These are phyloP conservation scores for Xyrichtys novacula DNA, from an alignment of 2,797 vertebrate species.

Conservation along the genomic window DNA sequence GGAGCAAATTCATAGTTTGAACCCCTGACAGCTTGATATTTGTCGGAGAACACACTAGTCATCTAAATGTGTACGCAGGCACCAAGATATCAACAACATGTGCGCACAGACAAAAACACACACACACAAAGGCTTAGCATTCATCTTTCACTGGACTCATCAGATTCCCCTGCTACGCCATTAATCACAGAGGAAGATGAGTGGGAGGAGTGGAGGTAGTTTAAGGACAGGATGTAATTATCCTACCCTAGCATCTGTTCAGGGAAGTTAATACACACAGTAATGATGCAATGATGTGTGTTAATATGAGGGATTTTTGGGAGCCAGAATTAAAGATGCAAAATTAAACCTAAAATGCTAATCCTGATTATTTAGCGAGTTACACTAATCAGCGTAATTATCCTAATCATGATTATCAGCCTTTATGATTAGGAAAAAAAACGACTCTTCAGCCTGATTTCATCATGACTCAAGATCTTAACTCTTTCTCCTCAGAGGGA, in stretches of 20 bases:
- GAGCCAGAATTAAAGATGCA: constrained; percentile 27
- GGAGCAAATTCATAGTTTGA: constrained; percentile 45
- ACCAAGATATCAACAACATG: constrained; percentile 44
- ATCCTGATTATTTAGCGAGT: constrained; percentile 41
- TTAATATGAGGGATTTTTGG: constrained; percentile 21
- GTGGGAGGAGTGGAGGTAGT: constrained; percentile 57
- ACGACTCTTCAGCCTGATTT: constrained; percentile 15
- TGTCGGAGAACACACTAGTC: constrained; percentile 53
- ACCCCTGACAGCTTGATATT: constrained; percentile 51
- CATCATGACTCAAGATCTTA: constrained; percentile 19
- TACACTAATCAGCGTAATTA: constrained; percentile 41
- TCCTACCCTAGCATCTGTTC: constrained; percentile 58
- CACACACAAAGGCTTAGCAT: constrained; percentile 62
- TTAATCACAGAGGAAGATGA: constrained; percentile 75
- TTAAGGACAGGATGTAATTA: constrained; percentile 61
- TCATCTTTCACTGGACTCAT: constrained; percentile 78
- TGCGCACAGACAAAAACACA: constrained; percentile 55
- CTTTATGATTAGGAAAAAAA: constrained; percentile 14
- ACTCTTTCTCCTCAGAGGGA: not conserved
- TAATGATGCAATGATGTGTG: constrained; percentile 40
- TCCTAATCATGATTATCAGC: constrained; percentile 29
- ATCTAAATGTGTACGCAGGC: constrained; percentile 47
- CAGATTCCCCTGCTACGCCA: constrained; percentile 66
- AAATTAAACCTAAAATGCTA: constrained; percentile 40
- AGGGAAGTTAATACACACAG: constrained; percentile 43